Evolutionary conservation across 2,888 invertebrate genomes (phyloP).

Genomic region (Drosophila mimica): DNA sequence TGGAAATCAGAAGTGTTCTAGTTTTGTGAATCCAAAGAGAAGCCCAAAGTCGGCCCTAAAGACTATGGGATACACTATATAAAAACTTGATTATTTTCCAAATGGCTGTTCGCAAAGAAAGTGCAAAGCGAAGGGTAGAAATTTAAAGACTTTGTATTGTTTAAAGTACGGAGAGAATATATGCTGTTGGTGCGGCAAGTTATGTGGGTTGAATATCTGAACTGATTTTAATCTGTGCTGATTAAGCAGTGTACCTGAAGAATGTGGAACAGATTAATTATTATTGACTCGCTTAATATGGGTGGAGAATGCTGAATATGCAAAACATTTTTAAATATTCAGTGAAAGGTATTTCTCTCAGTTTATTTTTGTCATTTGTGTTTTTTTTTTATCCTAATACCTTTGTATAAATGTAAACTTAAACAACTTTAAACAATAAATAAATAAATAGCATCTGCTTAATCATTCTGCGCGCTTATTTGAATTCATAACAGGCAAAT

Average conservation of each 20-base stretch:
- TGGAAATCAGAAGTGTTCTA: constrained; percentile 38
- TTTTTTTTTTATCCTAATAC: not conserved
- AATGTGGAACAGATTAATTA: constrained; percentile 25
- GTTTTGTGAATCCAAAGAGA: constrained; percentile 7
- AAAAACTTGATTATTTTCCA: not conserved
- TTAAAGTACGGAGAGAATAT: constrained; percentile 15
- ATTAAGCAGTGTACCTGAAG: constrained; percentile 20
- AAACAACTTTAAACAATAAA: not conserved
- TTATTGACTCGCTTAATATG: constrained; percentile 14
- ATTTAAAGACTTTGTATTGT: not conserved
- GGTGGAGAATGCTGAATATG: constrained; percentile 12
- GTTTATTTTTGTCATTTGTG: not conserved
- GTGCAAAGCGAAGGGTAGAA: not conserved
- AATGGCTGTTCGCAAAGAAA: not conserved
- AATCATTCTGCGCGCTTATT: not conserved
- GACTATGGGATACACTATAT: constrained; percentile 26
- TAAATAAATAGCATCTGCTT: not conserved
- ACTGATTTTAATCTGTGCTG: constrained; percentile 24
- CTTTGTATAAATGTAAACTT: not conserved
- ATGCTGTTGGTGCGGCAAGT: constrained; percentile 5
- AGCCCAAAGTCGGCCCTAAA: not conserved
- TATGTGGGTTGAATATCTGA: constrained; percentile 17
- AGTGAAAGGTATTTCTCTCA: too few species aligned
- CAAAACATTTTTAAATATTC: not conserved
- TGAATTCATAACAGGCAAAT: not conserved